Evolutionary conservation across 2,113 vertebrate genomes (phyloP).

Genomic region (Stegostoma tigrinum): DNA sequence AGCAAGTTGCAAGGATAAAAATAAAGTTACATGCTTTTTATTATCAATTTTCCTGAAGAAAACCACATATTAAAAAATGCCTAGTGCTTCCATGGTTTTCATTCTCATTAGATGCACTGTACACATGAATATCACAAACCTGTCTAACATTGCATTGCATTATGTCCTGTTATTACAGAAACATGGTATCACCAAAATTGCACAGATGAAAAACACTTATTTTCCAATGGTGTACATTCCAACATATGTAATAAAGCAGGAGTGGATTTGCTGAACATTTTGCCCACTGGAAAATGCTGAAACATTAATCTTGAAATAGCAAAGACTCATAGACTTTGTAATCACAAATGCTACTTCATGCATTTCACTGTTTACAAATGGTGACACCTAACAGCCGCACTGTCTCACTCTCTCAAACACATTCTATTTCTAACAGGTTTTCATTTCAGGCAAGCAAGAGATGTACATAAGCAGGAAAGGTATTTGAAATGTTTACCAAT

Average conservation of each 20-base stretch:
- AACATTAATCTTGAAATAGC: neutral
- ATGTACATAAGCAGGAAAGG: neutral
- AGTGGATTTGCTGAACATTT: neutral
- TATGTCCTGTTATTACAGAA: neutral
- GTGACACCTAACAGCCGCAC: neutral
- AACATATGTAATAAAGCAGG: neutral
- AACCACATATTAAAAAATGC: no score
- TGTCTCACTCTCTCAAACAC: no score
- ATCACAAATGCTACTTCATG: neutral
- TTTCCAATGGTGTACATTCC: neutral
- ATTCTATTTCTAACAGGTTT: neutral
- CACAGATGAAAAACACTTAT: neutral
- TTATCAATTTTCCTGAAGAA: neutral
- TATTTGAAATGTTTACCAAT: neutral
- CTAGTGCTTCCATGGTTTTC: neutral
- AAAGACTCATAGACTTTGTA: neutral
- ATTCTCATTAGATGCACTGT: neutral
- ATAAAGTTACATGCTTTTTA: neutral
- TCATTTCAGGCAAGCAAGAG: neutral
- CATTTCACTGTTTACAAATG: neutral
- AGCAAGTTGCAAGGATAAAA: neutral
- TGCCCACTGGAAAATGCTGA: neutral
- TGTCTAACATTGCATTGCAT: neutral
- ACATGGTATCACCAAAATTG: neutral
- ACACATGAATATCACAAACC: neutral